Evolutionary conservation across 1,140 invertebrate genomes (phyloP).

Genomic region (Paramacrobiotus metropolitanus): DNA sequence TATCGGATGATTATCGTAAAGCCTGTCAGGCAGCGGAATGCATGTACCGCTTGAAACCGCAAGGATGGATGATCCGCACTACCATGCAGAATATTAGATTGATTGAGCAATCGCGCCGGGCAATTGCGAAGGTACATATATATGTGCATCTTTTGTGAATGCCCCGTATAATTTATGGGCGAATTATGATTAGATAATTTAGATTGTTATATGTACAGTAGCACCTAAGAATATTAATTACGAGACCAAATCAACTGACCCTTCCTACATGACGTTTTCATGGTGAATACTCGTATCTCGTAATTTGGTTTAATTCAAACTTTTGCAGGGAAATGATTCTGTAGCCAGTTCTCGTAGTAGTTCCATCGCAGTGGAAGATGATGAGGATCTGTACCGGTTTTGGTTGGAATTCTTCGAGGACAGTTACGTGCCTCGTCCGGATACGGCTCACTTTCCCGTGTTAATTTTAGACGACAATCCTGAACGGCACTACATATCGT

Average conservation of each 20-base stretch:
- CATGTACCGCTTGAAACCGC: slow-evolving; percentile 96
- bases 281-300: too few relatives aligned
- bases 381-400: slow-evolving; percentile 32
- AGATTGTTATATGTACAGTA: too few relatives aligned
- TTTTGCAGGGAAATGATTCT: slow-evolving; percentile 16
- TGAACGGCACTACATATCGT: slow-evolving; percentile 64
- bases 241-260: too few relatives aligned
- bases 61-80: slow-evolving; percentile 49
- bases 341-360: slow-evolving; percentile 13
- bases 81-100: slow-evolving; percentile 92
- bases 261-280: too few relatives aligned
- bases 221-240: too few relatives aligned
- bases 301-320: too few relatives aligned
- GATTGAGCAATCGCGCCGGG: too few relatives aligned
- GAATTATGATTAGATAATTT: too few relatives aligned
- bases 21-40: slow-evolving; percentile 91
- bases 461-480: slow-evolving; percentile 64
- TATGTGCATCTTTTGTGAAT: too few relatives aligned
- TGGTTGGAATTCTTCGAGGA: slow-evolving; percentile 98
- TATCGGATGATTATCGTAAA: slow-evolving; percentile 88
- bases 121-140: too few relatives aligned
- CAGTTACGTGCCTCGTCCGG: slow-evolving; percentile 28
- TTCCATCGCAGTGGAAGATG: slow-evolving; percentile 18
- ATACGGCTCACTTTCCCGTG: slow-evolving; percentile 19
- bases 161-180: too few relatives aligned